phyloP scores from a whole-genome alignment of 92 coral and sea anemone genomes.

The Porites evermanni region DNA sequence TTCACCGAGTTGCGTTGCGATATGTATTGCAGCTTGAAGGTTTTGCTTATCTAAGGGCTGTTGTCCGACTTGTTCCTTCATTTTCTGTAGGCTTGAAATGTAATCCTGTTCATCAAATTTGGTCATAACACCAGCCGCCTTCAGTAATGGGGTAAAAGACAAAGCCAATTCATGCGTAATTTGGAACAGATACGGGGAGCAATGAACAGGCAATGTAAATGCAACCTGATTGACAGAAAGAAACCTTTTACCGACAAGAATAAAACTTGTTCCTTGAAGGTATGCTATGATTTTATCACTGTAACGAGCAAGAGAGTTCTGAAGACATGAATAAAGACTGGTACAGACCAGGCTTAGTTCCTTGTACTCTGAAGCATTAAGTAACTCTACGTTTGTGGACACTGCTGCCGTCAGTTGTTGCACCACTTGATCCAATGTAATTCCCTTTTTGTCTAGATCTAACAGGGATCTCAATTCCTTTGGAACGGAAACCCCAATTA shows the following conservation, averaged over 20 bases:
- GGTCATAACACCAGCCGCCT: conserved; percentile 54
- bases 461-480: conserved; percentile 12
- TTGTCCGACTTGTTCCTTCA: conserved; percentile 34
- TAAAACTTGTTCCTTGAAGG: conserved; percentile 24
- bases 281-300: not conserved
- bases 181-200: conserved; percentile 62
- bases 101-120: conserved; percentile 64
- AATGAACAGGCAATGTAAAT: conserved; percentile 33
- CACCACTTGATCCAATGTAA: conserved; percentile 37
- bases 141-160: conserved; percentile 49
- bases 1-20: conserved; percentile 12
- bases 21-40: not conserved
- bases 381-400: conserved; percentile 1
- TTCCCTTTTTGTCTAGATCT: conserved; percentile 1
- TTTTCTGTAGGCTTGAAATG: conserved; percentile 32
- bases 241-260: conserved; percentile 62
- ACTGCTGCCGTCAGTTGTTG: conserved; percentile 51
- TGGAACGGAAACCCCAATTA: conserved; percentile 45
- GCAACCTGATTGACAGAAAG: conserved; percentile 60
- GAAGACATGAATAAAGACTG: conserved; percentile 42
- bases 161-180: conserved; percentile 40
- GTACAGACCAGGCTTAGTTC: conserved; percentile 52
- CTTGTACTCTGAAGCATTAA: not conserved
- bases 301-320: not conserved
- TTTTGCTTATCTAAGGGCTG: not conserved